phyloP scores from a whole-genome alignment of 1,140 invertebrate genomes.

The Zaprionus ornatus region DNA sequence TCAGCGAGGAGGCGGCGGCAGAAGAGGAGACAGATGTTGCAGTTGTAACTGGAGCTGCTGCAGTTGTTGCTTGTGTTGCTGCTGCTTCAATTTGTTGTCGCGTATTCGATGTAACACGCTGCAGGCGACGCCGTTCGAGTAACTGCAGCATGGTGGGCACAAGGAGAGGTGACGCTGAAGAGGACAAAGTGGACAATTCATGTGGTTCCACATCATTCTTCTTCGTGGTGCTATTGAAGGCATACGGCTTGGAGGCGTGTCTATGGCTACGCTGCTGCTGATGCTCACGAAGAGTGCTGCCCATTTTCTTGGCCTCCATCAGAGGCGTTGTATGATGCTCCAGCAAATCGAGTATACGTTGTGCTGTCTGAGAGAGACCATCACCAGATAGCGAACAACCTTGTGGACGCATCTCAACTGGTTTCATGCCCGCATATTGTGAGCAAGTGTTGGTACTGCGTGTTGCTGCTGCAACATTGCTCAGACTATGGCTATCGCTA shows the following conservation, averaged over 20 bases:
- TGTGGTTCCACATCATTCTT: too few species aligned
- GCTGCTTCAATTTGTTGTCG: slow-evolving; percentile 15
- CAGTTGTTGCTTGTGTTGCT: not conserved
- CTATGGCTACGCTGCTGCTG: slow-evolving; percentile 31
- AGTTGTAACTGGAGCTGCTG: slow-evolving; percentile 10
- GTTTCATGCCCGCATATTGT: slow-evolving; percentile 52
- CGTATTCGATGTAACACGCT: slow-evolving; percentile 35
- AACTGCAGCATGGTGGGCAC: slow-evolving; percentile 60
- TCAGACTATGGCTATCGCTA: slow-evolving; percentile 21
- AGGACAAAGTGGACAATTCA: not conserved
- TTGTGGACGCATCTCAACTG: slow-evolving; percentile 49
- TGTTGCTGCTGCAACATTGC: not conserved
- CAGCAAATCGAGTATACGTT: slow-evolving; percentile 88
- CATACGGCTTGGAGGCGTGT: slow-evolving; percentile 10
- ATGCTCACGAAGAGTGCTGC: slow-evolving; percentile 79
- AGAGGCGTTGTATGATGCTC: slow-evolving; percentile 90
- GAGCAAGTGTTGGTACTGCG: not conserved
- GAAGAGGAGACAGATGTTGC: not conserved
- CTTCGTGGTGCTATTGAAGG: not conserved
- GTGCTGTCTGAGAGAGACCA: slow-evolving; percentile 86
- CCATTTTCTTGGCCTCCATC: slow-evolving; percentile 89
- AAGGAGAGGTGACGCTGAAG: slow-evolving; percentile 23
- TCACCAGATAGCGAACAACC: not conserved
- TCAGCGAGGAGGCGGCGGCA: not conserved
- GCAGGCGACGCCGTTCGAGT: slow-evolving; percentile 55